phyloP scores from a whole-genome alignment of 1,140 invertebrate species.

The Aphis craccivora region DNA sequence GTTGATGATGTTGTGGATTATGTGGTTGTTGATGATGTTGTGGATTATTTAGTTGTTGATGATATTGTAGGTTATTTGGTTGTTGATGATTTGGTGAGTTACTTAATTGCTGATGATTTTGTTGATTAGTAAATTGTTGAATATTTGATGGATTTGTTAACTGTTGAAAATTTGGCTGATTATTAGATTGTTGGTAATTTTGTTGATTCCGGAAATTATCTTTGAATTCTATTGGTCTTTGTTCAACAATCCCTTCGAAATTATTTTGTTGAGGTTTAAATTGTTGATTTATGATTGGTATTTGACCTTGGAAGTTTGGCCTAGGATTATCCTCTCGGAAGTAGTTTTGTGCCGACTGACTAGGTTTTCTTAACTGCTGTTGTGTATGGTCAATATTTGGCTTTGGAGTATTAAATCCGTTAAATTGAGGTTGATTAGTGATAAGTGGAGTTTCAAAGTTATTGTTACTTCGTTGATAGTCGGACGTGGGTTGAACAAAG shows the following conservation, averaged over 20 bases:
- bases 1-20: constrained; percentile 62
- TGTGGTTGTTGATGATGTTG: constrained; percentile 54
- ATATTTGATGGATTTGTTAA: neutral
- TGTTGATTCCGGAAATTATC: constrained; percentile 50
- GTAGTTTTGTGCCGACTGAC: constrained; percentile 62
- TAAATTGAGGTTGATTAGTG: constrained; percentile 55
- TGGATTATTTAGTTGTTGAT: constrained; percentile 22
- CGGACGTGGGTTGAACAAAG: constrained; percentile 19
- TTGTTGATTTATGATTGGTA: constrained; percentile 24
- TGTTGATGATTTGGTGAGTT: constrained; percentile 64
- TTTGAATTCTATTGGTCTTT: neutral
- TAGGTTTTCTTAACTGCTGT: constrained; percentile 58
- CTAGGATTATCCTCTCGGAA: constrained; percentile 63
- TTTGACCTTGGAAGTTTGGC: constrained; percentile 61
- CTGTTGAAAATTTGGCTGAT: neutral
- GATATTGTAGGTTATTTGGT: constrained; percentile 63
- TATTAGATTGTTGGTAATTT: constrained; percentile 49
- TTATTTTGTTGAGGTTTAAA: constrained; percentile 36
- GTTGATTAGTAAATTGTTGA: constrained; percentile 62
- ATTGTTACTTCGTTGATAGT: constrained; percentile 4
- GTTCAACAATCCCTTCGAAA: constrained; percentile 29
- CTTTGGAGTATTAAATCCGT: constrained; percentile 55
- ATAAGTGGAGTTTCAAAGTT: neutral
- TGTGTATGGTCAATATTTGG: constrained; percentile 54
- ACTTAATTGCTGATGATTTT: constrained; percentile 64